Conservation (phyloP, 2,113 vertebrate species). For the Eulemur rufifrons region DNA sequence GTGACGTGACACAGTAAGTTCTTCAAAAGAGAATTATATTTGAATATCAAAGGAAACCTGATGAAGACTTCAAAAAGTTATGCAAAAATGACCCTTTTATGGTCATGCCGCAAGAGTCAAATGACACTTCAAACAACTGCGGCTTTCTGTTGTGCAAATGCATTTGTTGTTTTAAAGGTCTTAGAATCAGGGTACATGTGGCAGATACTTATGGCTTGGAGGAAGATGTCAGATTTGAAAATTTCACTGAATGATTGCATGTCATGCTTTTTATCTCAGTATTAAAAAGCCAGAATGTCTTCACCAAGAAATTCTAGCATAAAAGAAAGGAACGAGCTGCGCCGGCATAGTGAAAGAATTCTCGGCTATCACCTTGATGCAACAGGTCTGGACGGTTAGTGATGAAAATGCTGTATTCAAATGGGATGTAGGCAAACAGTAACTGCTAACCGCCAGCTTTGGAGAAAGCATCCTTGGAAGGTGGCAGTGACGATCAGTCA, state of each 20-base stretch:
- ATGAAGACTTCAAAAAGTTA: background rate
- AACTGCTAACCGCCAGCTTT: fast-evolving
- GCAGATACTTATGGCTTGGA: background rate
- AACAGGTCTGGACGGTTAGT: no score
- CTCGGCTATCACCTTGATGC: background rate
- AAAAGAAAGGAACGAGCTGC: background rate
- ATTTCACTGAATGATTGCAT: background rate
- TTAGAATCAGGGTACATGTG: background rate
- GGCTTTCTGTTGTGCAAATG: slow-evolving; percentile 1
- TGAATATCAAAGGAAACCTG: slow-evolving; percentile 39
- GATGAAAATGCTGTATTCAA: background rate
- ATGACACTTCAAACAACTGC: slow-evolving; percentile 10
- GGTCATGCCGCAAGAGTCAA: background rate
- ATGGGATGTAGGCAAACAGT: background rate
- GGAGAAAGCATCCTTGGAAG: no score
- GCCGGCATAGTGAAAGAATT: background rate
- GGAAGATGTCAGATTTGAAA: background rate
- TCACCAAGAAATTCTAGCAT: background rate
- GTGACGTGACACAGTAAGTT: background rate
- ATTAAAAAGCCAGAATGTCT: background rate
- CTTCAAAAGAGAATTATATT: slow-evolving; percentile 13
- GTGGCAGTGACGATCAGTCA: fast-evolving
- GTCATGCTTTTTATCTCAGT: background rate
- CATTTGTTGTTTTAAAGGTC: background rate
- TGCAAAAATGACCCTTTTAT: background rate